Base-by-base conservation (phyloP, 2,797 vertebrate genomes). In the Fistularia tabacaria region DNA sequence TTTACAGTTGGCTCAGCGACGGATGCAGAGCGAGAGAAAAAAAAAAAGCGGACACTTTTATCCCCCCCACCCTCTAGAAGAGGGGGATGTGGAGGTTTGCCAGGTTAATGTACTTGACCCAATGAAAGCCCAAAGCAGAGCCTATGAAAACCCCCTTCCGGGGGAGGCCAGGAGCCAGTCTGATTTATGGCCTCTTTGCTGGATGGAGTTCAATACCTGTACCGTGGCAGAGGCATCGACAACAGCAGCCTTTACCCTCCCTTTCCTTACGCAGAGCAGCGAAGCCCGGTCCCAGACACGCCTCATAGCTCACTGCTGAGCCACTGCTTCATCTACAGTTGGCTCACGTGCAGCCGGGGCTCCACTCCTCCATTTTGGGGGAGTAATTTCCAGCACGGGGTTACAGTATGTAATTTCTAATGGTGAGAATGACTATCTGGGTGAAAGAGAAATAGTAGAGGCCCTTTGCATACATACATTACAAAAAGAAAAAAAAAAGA, bases 91-190 rank as follows among this genome's bases (percentile, higher is more conserved):
- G 78, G 70, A 79, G 77, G 71, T 70, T 67, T 81, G 80, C 79
- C 83, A 81, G 88, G 87, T 86, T 91, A 86, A 87, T 89, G 79
- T 84, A 79, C 83, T 86, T 90, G 89, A 90, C 86, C 88, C 84
- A 83, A 69, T 85, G 80, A 85, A 87, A 80, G 59, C 76, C 79
- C 61, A 66, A 62, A 79, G 77, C 72, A 68, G 69, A 81, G 71
- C 85, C 80, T 76, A 76, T 85, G 85, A 88, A 88, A 85, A 78
- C 76, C 69, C 49, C 36, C 74, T 84, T 82, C 68, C 66, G 70
- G 55, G 55, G 73, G 54, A 78, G 64, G 66, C 80, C 69, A 64
- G 75, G 55, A 73, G 77, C 51, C n/a, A 3, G 59, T 59, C 80
- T 90, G 88, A 90, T 90, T 88, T 87, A 90, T 85, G 71, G 66